Percentiles rank a stretch among this genome's conserved stretches.
Evolutionary conservation across 2,888 invertebrate species (phyloP).

Genomic region (Cheilosia soror): DNA sequence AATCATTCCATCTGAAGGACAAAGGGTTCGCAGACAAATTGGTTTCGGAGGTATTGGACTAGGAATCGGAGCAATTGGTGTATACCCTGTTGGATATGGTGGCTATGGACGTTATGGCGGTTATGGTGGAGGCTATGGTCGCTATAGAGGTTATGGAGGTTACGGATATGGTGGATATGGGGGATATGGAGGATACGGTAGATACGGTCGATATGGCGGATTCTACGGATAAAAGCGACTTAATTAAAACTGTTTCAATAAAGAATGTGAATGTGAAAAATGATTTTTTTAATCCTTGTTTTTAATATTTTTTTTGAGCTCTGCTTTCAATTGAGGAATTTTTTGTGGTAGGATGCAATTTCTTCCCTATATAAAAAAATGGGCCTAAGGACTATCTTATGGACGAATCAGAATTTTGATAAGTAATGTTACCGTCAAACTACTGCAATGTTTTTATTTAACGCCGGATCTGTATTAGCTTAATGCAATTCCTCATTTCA

Average conservation of each 20-base stretch:
- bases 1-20: constrained; percentile 17
- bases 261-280: background rate
- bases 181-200: constrained; percentile 19
- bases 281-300: no score
- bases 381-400: no score
- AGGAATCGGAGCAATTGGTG: constrained; percentile 25
- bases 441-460: no score
- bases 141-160: constrained; percentile 31
- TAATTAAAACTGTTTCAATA: background rate
- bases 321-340: no score
- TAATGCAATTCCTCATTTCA: no score
- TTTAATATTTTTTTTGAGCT: no score
- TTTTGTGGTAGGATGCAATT: no score
- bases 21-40: constrained; percentile 53
- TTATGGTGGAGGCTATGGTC: constrained; percentile 28
- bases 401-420: no score
- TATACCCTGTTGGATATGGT: constrained; percentile 12
- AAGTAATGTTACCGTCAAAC: no score
- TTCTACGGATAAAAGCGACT: background rate
- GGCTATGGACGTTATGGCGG: constrained; percentile 24
- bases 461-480: no score
- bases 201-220: constrained; percentile 4
- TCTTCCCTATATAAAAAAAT: no score
- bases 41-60: constrained; percentile 38
- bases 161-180: constrained; percentile 36